Base-by-base conservation (phyloP, 2,888 invertebrate genomes). In the Orchesella flavescens region DNA sequence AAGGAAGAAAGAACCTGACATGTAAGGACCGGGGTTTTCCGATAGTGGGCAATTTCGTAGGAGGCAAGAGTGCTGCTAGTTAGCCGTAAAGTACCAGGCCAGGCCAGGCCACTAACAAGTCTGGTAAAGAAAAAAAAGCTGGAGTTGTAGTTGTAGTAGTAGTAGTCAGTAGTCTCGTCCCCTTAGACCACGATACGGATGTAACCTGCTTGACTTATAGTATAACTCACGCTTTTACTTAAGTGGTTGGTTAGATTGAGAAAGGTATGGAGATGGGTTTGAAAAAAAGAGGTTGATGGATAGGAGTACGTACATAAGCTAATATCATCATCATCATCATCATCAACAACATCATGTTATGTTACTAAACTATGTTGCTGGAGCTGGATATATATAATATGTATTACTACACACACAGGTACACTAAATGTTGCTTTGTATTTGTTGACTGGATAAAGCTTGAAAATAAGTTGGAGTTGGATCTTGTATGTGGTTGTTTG, bases 31-130 rank as follows among this genome's bases (percentile, higher is more conserved):
- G 65, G 69, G 81, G 57, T 75, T 82, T 75, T 69, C 69, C 82
- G 75, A 82, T 82, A 76, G 82, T 82, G 81, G 74, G 81, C 74
- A 74, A 81, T 81, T 71, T 82, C 65, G 75, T 76, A 82, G 82
- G 76, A 82, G 76, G 76, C 71, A 76, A 82, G 57, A 65, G 63
- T n/a, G 21, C 44, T 74, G 69, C 69, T 82, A 82, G 82, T 82
- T 82, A 82, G 75, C 82, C 76, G 75, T 71, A 82, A 82, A 82
- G 75, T 82, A 69, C 82, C 69, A 82, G 43, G 34, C 34, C 66
- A 66, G 75, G 61, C 82, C 69, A 82, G 43, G 34, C 34, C 66
- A 66, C 66, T 81, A 74, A 81, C 73, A 73, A 65, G 23, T 44
- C 55, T 46, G 68, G 53, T 53, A 65, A 66, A 5, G 24, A n/a